Percentiles rank a stretch among this genome's conserved stretches.
Conservation (phyloP, 2,888 invertebrate species). For the Melieria crassipennis region DNA sequence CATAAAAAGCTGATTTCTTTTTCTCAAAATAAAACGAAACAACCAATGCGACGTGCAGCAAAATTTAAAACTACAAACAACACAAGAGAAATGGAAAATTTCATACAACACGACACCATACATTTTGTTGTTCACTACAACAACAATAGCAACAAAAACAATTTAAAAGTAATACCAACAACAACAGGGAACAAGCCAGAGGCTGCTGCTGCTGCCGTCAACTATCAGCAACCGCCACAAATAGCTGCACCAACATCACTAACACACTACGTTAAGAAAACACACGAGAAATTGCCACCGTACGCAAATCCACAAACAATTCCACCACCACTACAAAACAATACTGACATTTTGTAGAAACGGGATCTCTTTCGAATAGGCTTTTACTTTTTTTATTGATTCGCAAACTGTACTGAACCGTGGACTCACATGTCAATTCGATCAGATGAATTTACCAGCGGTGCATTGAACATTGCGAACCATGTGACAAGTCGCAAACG, state of each 20-base stretch:
- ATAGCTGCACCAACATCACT: background rate
- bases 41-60: conserved; percentile 23
- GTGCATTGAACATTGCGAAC: too few species aligned
- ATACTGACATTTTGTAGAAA: background rate
- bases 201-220: background rate
- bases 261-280: background rate
- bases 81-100: too few species aligned
- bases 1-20: background rate
- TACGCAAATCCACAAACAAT: too few species aligned
- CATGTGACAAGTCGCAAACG: too few species aligned
- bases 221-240: background rate
- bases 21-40: conserved; percentile 8
- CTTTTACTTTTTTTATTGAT: background rate
- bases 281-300: too few species aligned
- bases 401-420: too few species aligned
- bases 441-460: too few species aligned
- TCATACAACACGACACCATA: too few species aligned
- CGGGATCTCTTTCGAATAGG: background rate
- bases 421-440: too few species aligned
- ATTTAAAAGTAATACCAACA: background rate
- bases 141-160: too few species aligned
- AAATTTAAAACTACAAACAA: background rate
- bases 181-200: conserved; percentile 5
- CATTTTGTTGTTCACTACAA: too few species aligned
- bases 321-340: too few species aligned